Conservation (phyloP, 2,797 vertebrate genomes). For the Hemitrygon akajei region DNA sequence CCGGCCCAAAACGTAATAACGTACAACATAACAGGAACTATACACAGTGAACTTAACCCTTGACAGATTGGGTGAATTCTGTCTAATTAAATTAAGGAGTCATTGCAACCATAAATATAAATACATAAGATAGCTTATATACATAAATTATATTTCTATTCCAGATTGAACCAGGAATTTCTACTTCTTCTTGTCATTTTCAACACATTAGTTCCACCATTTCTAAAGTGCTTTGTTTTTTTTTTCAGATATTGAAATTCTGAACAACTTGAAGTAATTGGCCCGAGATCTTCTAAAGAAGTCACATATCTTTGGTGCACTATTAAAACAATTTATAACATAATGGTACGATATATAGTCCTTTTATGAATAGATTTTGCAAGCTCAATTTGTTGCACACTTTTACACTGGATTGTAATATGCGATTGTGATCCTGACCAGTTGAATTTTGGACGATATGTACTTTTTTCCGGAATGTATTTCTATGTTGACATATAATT, state of each 20-base stretch:
- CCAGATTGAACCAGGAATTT: too few species aligned
- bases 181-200: background rate
- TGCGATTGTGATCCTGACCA: background rate
- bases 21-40: too few species aligned
- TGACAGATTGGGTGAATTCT: too few species aligned
- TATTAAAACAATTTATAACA: background rate
- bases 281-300: background rate
- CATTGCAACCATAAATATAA: too few species aligned
- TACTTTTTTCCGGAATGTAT: background rate
- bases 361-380: background rate
- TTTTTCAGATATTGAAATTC: background rate
- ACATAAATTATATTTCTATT: too few species aligned
- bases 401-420: background rate
- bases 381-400: background rate
- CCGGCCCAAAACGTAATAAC: too few species aligned
- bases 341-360: background rate
- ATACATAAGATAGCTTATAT: too few species aligned
- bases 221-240: background rate
- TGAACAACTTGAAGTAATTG: background rate
- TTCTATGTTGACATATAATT: background rate
- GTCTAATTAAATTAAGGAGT: too few species aligned
- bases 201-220: background rate
- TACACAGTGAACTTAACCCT: too few species aligned
- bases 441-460: background rate
- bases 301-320: background rate